Percentiles rank a stretch among this genome's conserved stretches.
phyloP scores from a whole-genome alignment of 2,113 vertebrate species.

The Ammodytes dubius region DNA sequence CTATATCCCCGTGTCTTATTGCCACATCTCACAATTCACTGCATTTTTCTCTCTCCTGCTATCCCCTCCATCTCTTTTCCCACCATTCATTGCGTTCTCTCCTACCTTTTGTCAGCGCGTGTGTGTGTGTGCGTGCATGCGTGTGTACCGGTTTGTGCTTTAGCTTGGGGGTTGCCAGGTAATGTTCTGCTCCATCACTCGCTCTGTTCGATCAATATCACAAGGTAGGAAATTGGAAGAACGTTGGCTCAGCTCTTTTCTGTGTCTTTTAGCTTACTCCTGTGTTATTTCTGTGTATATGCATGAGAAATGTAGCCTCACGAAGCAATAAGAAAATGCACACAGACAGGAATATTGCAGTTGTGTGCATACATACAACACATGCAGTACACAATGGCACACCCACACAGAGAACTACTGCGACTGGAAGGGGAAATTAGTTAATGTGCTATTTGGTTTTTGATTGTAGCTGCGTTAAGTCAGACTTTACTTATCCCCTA shows the following conservation, averaged over 20 bases:
- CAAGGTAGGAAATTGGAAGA: conserved; percentile 68
- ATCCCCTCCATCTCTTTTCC: not conserved
- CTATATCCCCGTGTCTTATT: conserved; percentile 33
- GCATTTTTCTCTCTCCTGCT: not conserved
- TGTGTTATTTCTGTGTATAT: not conserved
- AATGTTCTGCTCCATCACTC: conserved; percentile 73
- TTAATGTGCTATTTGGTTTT: conserved; percentile 31
- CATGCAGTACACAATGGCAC: not conserved
- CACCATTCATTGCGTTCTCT: not conserved
- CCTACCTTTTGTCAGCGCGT: conserved; percentile 13
- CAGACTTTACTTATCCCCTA: conserved; percentile 35
- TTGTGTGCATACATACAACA: conserved; percentile 29
- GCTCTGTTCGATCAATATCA: conserved; percentile 75
- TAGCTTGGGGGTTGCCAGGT: conserved; percentile 45
- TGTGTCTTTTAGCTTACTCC: conserved; percentile 17
- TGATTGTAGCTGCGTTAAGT: conserved; percentile 42
- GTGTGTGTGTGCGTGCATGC: conserved; percentile 9
- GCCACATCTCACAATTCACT: conserved; percentile 41
- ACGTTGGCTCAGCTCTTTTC: conserved; percentile 66
- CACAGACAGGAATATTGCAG: not conserved
- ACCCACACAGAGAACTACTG: conserved; percentile 17
- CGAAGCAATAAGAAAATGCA: conserved; percentile 26
- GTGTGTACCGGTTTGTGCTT: conserved; percentile 17
- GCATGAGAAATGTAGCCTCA: conserved; percentile 5
- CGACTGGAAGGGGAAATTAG: conserved; percentile 45